Evolutionary conservation across 2,797 vertebrate genomes (phyloP).

Genomic region (Danio aesculapii): DNA sequence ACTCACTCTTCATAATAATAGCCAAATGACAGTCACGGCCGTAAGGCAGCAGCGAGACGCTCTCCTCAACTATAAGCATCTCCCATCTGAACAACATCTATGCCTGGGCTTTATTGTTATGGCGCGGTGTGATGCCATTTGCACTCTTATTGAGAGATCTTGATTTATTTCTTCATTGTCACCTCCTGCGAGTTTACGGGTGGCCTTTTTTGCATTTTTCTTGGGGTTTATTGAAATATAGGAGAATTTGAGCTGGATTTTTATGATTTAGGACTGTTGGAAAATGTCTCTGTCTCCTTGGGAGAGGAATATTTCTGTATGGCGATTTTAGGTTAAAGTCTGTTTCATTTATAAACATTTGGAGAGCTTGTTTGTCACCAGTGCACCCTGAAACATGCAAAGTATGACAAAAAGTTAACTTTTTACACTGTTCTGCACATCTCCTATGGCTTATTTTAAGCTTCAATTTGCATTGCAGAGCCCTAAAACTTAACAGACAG

Average conservation of each 20-base stretch:
- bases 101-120: slow-evolving; percentile 39
- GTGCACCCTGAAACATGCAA: background rate
- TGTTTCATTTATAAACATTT: slow-evolving; percentile 24
- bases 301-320: slow-evolving; percentile 1
- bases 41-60: slow-evolving; percentile 69
- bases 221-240: slow-evolving; percentile 38
- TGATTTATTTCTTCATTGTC: slow-evolving; percentile 54
- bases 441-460: slow-evolving; percentile 26
- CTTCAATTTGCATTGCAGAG: slow-evolving; percentile 29
- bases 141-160: slow-evolving; percentile 35
- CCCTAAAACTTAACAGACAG: slow-evolving; percentile 23
- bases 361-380: slow-evolving; percentile 19
- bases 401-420: slow-evolving; percentile 39
- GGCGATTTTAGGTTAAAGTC: slow-evolving; percentile 9
- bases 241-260: background rate
- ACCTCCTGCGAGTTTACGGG: slow-evolving; percentile 10
- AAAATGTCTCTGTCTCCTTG: slow-evolving; percentile 12
- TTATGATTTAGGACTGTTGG: slow-evolving; percentile 11
- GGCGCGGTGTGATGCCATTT: slow-evolving; percentile 6
- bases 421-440: slow-evolving; percentile 18
- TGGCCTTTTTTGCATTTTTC: slow-evolving; percentile 21
- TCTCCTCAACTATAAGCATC: slow-evolving; percentile 41
- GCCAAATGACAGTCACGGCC: slow-evolving; percentile 83
- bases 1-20: slow-evolving; percentile 91
- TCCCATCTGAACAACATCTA: slow-evolving; percentile 39